phyloP scores from a whole-genome alignment of 2,113 vertebrate species.

The Macroglossus sobrinus region DNA sequence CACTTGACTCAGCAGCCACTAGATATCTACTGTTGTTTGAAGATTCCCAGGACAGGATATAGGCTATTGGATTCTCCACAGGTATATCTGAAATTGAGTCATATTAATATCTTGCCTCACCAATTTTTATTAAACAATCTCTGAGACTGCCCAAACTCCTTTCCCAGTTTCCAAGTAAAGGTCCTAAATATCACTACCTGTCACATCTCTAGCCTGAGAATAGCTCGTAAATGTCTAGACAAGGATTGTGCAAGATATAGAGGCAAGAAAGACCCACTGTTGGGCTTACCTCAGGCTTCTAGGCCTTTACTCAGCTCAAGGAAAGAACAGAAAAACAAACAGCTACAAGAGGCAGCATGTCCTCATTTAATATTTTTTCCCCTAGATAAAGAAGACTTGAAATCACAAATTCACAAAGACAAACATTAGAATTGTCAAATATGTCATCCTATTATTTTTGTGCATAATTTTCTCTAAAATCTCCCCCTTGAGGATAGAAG shows the following conservation, averaged over 20 bases:
- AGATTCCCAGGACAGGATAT: neutral
- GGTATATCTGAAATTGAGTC: neutral
- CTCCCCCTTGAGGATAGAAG: neutral
- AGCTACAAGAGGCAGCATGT: neutral
- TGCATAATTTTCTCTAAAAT: neutral
- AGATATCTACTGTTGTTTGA: neutral
- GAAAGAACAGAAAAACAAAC: neutral
- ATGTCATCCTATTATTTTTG: neutral
- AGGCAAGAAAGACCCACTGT: neutral
- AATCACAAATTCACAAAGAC: neutral
- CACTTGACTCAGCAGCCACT: neutral
- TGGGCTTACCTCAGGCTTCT: neutral
- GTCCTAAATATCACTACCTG: neutral
- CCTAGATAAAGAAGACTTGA: neutral
- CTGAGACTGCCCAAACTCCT: neutral
- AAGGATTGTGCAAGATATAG: neutral
- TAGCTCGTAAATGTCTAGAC: neutral
- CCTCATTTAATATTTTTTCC: neutral
- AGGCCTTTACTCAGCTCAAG: neutral
- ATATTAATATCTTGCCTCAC: neutral
- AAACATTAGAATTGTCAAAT: neutral
- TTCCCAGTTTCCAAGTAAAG: neutral
- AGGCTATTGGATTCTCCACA: neutral
- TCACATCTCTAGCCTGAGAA: neutral
- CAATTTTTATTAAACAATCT: neutral